Conservation (phyloP, 2,113 vertebrate genomes). For the Hyaena hyaena region DNA sequence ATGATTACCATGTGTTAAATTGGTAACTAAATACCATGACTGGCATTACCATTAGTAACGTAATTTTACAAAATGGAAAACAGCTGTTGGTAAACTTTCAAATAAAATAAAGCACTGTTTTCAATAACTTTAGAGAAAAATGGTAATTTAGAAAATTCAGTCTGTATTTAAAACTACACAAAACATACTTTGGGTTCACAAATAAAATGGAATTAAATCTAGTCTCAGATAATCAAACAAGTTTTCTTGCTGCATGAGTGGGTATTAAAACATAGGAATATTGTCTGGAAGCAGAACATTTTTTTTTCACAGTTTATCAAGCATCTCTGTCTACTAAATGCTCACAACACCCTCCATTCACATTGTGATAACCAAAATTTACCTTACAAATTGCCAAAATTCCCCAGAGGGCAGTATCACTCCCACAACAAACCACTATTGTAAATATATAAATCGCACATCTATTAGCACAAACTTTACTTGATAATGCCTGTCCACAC, state of each 20-base stretch:
- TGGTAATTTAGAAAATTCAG: background rate
- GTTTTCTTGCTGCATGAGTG: background rate
- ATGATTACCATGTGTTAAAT: background rate
- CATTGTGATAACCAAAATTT: background rate
- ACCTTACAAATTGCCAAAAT: background rate
- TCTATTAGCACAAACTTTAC: background rate
- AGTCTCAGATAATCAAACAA: background rate
- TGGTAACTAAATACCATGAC: background rate
- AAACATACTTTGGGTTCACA: background rate
- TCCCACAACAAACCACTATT: background rate
- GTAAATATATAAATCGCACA: background rate
- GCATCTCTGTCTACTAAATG: background rate
- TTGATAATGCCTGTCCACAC: background rate
- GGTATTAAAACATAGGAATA: background rate
- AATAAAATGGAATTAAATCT: background rate
- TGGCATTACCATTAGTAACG: background rate
- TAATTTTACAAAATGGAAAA: background rate
- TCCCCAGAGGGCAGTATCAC: fast-evolving
- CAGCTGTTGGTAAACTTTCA: background rate
- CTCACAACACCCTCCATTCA: background rate
- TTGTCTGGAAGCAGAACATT: background rate
- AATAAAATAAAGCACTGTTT: background rate
- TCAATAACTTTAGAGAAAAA: background rate
- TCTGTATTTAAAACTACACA: background rate
- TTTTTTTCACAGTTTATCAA: background rate